Conservation (phyloP, 1,140 invertebrate genomes). For the Probaryconus sp. region DNA sequence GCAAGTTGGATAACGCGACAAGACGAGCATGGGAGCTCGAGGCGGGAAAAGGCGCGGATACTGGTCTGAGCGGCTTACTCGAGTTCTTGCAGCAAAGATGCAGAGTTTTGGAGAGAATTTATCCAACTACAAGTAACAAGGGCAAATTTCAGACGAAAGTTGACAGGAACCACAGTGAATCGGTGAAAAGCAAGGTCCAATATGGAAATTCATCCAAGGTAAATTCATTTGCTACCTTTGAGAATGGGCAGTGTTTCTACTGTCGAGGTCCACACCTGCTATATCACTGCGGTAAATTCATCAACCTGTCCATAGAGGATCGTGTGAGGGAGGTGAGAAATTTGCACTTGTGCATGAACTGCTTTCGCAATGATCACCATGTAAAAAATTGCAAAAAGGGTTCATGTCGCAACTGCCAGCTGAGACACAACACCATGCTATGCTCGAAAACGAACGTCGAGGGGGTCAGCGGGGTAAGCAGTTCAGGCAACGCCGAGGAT, state of each 20-base stretch:
- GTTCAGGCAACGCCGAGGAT: too few species aligned
- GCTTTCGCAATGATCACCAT: slow-evolving; percentile 31
- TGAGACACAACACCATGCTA: slow-evolving; percentile 31
- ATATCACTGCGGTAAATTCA: slow-evolving; percentile 32
- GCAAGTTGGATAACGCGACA: slow-evolving; percentile 41
- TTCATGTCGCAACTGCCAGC: slow-evolving; percentile 27
- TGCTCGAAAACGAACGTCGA: too few species aligned
- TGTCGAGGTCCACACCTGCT: slow-evolving; percentile 27
- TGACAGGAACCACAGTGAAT: too few species aligned
- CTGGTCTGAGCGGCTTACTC: slow-evolving; percentile 5
- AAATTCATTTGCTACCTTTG: slow-evolving; percentile 9
- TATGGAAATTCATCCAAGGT: neutral
- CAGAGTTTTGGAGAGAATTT: slow-evolving; percentile 8
- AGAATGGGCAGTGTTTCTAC: slow-evolving; percentile 17
- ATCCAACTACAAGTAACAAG: too few species aligned
- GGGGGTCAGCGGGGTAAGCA: too few species aligned
- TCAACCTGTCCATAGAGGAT: slow-evolving; percentile 19
- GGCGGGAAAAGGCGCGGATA: neutral
- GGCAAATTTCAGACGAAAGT: slow-evolving; percentile 1
- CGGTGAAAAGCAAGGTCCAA: neutral
- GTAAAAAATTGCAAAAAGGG: slow-evolving; percentile 32
- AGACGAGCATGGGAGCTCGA: slow-evolving; percentile 38
- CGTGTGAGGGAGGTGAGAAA: slow-evolving; percentile 22
- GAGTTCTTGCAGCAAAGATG: slow-evolving; percentile 21
- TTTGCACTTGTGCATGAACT: slow-evolving; percentile 31